A percentile compares a stretch with the other conserved stretches of the same genome.
Conservation (phyloP, 2,797 vertebrate genomes). For the Threskiornis aethiopicus region DNA sequence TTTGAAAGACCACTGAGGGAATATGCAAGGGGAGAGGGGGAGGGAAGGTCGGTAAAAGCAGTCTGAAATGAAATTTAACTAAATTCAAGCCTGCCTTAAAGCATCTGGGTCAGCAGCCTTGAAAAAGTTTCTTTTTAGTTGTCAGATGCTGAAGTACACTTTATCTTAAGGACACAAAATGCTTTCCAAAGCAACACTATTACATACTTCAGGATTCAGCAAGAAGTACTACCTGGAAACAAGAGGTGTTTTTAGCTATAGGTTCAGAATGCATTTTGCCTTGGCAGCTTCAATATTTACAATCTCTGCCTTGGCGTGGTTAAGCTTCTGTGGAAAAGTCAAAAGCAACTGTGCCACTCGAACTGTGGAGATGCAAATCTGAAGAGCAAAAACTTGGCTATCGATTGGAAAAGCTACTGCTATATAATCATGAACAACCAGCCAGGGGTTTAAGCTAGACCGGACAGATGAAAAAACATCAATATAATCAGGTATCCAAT, state of each 20-base stretch:
- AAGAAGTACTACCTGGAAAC: not conserved
- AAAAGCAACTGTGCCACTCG: not conserved
- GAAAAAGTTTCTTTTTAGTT: conserved; percentile 48
- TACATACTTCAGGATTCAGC: conserved; percentile 11
- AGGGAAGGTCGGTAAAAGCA: conserved; percentile 52
- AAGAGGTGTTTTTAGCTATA: not conserved
- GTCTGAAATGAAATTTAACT: conserved; percentile 64
- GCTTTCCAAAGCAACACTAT: not conserved
- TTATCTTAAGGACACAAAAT: conserved; percentile 18
- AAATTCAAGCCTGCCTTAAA: conserved; percentile 56
- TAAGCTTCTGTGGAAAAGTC: not conserved
- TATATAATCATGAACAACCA: not conserved
- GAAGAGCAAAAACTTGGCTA: not conserved
- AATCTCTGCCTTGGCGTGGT: not conserved
- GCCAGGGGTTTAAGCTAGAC: not conserved
- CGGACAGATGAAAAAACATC: not conserved
- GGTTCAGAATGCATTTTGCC: not conserved
- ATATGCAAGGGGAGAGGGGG: conserved; percentile 33
- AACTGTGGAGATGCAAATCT: not conserved
- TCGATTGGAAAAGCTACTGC: not conserved
- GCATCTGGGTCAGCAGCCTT: conserved; percentile 46
- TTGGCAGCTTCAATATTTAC: not conserved
- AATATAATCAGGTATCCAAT: not conserved
- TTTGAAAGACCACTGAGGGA: conserved; percentile 80
- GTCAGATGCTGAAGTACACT: conserved; percentile 35